Conservation (phyloP, 2,888 invertebrate species). For the Odontothrips loti region DNA sequence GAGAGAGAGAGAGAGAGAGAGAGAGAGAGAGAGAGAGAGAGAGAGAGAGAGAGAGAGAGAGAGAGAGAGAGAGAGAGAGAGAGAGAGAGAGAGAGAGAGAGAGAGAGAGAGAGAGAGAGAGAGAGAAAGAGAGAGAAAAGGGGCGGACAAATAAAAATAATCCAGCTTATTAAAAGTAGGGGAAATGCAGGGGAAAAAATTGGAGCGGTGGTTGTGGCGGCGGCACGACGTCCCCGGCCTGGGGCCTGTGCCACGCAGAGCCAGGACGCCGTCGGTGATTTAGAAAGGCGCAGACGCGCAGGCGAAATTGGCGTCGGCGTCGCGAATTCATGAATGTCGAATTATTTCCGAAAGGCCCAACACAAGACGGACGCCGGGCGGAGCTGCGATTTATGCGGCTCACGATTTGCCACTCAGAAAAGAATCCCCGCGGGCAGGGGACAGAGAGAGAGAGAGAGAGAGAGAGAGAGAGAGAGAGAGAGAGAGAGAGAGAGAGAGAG, state of each 20-base stretch:
- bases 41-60: background rate
- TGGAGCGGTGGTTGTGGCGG: background rate
- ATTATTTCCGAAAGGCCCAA: slow-evolving; percentile 17
- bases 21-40: background rate
- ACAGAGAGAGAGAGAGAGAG: no score
- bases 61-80: background rate
- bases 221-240: background rate
- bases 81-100: background rate
- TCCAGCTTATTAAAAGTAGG: slow-evolving; percentile 20
- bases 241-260: background rate
- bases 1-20: background rate
- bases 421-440: background rate
- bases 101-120: background rate
- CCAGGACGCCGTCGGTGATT: background rate
- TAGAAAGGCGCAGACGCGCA: background rate
- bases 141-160: background rate
- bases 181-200: slow-evolving; percentile 9
- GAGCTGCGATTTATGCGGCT: background rate
- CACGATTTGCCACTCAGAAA: background rate
- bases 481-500: background rate
- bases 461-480: background rate
- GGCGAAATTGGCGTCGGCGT: slow-evolving; percentile 1
- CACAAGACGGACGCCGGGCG: background rate
- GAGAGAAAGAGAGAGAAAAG: background rate
- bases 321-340: slow-evolving; percentile 18